Percentiles rank a stretch among this genome's conserved stretches.
These are phyloP conservation scores for Cynoglossus semilaevis DNA, from an alignment of 2,113 vertebrate genomes.

Conservation along the genomic window DNA sequence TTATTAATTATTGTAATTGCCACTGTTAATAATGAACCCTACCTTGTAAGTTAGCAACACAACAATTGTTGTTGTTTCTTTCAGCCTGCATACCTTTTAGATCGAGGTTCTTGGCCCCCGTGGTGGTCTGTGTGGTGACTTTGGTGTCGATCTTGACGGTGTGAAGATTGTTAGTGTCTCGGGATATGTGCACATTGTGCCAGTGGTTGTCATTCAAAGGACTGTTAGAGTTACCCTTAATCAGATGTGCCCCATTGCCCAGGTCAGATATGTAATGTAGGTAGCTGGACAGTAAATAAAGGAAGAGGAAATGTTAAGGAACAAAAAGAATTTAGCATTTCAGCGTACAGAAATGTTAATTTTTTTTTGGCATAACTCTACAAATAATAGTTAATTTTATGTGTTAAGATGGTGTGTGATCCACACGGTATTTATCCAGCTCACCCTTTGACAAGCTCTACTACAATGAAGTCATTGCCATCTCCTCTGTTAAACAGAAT, in stretches of 20 bases:
- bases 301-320: not conserved
- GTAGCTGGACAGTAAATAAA: conserved; percentile 77
- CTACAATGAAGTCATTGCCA: conserved; percentile 97
- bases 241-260: conserved; percentile 96
- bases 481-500: conserved; percentile 97
- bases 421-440: conserved; percentile 41
- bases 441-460: conserved; percentile 99
- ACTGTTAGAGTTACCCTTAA: conserved; percentile 98
- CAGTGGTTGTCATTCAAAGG: conserved; percentile 99
- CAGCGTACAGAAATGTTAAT: too few species aligned
- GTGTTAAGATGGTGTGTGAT: too few species aligned
- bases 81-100: conserved; percentile 84
- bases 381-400: too few species aligned
- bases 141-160: conserved; percentile 98
- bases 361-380: too few species aligned
- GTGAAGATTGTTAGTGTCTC: conserved; percentile 97
- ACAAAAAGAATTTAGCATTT: conserved; percentile 17
- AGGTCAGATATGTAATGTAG: conserved; percentile 97
- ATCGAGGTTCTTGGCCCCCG: conserved; percentile 96
- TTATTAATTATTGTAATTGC: too few species aligned
- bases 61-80: too few species aligned
- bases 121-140: conserved; percentile 96
- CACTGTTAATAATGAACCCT: too few species aligned
- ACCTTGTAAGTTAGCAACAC: too few species aligned
- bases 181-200: conserved; percentile 98